Evolutionary conservation across 2,113 vertebrate genomes (phyloP).

Genomic region (Vimba vimba): DNA sequence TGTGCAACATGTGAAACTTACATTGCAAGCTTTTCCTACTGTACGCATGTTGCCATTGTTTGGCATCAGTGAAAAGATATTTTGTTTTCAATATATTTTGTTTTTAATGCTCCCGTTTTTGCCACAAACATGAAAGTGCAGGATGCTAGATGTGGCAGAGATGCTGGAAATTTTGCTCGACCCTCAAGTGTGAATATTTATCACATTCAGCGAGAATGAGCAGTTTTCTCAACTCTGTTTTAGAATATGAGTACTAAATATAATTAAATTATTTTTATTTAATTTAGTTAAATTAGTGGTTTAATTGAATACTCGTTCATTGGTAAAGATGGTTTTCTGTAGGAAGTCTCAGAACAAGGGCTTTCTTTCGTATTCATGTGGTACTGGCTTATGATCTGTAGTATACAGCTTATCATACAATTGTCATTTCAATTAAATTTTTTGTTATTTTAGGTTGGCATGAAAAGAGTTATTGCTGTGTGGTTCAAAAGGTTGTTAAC

Average conservation of each 20-base stretch:
- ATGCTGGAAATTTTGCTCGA: not conserved
- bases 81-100: not conserved
- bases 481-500: not conserved
- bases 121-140: not conserved
- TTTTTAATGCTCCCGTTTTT: not conserved
- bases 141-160: not conserved
- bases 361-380: not conserved
- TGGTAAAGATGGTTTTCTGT: not conserved
- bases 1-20: not conserved
- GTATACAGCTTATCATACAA: not conserved
- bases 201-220: not conserved
- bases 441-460: not conserved
- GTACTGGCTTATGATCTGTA: constrained; percentile 5
- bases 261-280: not conserved
- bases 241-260: not conserved
- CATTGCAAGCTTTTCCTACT: not conserved
- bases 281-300: not conserved
- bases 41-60: not conserved
- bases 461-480: not conserved
- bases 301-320: not conserved
- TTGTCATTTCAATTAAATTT: not conserved
- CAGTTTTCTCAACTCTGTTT: not conserved
- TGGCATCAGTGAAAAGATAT: not conserved
- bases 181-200: constrained; percentile 2
- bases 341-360: not conserved